Percentiles rank a stretch among this genome's conserved stretches.
Evolutionary conservation across 2,888 invertebrate genomes (phyloP).

Genomic region (Gasteruption jaculator): DNA sequence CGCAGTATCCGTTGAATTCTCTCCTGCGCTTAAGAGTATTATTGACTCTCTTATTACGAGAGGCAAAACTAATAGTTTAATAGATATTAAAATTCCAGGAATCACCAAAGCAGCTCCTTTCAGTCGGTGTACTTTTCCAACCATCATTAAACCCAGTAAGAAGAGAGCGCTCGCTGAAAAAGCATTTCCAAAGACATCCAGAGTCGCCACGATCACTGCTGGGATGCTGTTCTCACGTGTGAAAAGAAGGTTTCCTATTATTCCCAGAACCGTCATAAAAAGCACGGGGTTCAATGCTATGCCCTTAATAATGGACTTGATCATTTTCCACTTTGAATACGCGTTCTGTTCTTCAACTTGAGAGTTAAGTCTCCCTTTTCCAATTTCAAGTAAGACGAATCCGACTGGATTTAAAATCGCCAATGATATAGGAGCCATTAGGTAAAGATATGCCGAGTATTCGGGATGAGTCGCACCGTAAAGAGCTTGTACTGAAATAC

Average conservation of each 20-base stretch:
- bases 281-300: constrained; percentile 85
- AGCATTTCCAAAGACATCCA: constrained; percentile 79
- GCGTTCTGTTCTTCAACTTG: constrained; percentile 30
- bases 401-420: constrained; percentile 90
- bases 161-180: constrained; percentile 91
- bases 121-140: constrained; percentile 79
- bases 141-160: constrained; percentile 85
- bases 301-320: constrained; percentile 56
- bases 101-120: constrained; percentile 75
- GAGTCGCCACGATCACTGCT: constrained; percentile 66
- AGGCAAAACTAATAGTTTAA: constrained; percentile 84
- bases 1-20: constrained; percentile 68
- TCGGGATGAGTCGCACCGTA: constrained; percentile 84
- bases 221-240: constrained; percentile 73
- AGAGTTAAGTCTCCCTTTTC: constrained; percentile 61
- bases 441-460: constrained; percentile 83
- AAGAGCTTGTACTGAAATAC: constrained; percentile 71
- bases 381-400: constrained; percentile 83
- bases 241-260: constrained; percentile 78
- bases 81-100: constrained; percentile 82
- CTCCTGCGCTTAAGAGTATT: constrained; percentile 67
- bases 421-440: constrained; percentile 91
- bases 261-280: constrained; percentile 88
- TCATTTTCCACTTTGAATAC: constrained; percentile 31
- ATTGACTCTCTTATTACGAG: constrained; percentile 83